A percentile compares a stretch with the other conserved stretches of the same genome.
Conservation (phyloP, 2,888 invertebrate genomes). For the Nephrocerus scutellatus region DNA sequence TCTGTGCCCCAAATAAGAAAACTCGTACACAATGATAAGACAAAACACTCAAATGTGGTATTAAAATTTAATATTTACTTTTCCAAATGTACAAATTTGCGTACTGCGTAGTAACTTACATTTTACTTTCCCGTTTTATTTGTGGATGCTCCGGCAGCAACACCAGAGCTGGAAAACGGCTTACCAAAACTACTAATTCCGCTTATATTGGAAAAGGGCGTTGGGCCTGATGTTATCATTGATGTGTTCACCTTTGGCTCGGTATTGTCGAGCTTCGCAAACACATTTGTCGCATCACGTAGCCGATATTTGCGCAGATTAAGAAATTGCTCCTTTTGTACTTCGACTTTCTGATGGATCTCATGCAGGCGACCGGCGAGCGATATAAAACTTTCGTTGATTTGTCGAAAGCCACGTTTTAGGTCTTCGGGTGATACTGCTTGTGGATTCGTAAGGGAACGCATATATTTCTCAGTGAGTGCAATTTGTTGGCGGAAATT, state of each 20-base stretch:
- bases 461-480: slow-evolving; percentile 64
- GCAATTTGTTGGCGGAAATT: slow-evolving; percentile 64
- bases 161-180: slow-evolving; percentile 25
- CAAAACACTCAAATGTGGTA: no score
- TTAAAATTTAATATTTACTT: no score
- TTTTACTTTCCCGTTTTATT: no score
- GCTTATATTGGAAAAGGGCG: slow-evolving; percentile 52
- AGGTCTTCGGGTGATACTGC: slow-evolving; percentile 67
- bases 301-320: slow-evolving; percentile 67
- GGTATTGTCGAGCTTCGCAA: slow-evolving; percentile 51
- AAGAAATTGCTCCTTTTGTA: slow-evolving; percentile 78
- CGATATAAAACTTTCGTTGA: slow-evolving; percentile 80
- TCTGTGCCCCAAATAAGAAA: no score
- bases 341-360: slow-evolving; percentile 67
- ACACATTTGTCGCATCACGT: slow-evolving; percentile 69
- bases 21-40: no score
- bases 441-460: slow-evolving; percentile 56
- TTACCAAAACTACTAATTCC: slow-evolving; percentile 39
- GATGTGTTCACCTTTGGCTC: slow-evolving; percentile 39
- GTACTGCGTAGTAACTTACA: no score
- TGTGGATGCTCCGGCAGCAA: slow-evolving; percentile 9
- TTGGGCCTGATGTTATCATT: slow-evolving; percentile 55
- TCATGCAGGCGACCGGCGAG: slow-evolving; percentile 81
- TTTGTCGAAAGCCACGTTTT: slow-evolving; percentile 67
- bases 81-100: no score